A percentile compares a stretch with the other conserved stretches of the same genome.
phyloP scores from a whole-genome alignment of 2,888 invertebrate genomes.

The Dolomedes plantarius region DNA sequence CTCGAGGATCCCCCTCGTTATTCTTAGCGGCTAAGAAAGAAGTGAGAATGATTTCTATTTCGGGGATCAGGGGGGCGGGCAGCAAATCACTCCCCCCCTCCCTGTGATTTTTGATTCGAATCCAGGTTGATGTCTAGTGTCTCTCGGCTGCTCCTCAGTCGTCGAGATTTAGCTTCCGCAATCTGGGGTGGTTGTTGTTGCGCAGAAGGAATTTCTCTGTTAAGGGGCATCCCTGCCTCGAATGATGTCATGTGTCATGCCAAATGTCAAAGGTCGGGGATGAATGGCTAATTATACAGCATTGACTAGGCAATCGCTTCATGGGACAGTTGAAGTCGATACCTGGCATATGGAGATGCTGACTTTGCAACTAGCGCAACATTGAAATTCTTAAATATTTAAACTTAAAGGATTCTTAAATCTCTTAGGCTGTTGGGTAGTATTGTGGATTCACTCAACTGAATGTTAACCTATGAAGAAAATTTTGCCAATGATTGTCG shows the following conservation, averaged over 20 bases:
- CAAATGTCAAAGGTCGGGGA: no score
- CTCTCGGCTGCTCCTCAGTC: conserved; percentile 43
- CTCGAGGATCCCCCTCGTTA: conserved; percentile 28
- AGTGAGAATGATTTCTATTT: conserved; percentile 55
- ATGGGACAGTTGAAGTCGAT: no score
- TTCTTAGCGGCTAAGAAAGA: conserved; percentile 53
- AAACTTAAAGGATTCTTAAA: no score
- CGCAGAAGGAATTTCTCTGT: neutral
- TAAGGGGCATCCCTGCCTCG: neutral
- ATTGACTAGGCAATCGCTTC: no score
- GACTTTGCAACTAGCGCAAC: no score
- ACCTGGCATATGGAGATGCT: no score
- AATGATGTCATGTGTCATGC: neutral
- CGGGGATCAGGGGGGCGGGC: neutral
- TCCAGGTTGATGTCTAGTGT: conserved; percentile 61
- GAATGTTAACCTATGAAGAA: no score
- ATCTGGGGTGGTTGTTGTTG: conserved; percentile 42
- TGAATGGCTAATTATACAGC: no score
- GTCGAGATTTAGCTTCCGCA: conserved; percentile 43
- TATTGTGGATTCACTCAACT: no score
- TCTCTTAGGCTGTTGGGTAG: no score
- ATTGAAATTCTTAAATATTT: no score
- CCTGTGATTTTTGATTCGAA: conserved; percentile 39
- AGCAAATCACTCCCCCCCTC: neutral
- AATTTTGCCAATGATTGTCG: no score